phyloP scores from a whole-genome alignment of 1,140 invertebrate species.

The Xylocopa sonorina region DNA sequence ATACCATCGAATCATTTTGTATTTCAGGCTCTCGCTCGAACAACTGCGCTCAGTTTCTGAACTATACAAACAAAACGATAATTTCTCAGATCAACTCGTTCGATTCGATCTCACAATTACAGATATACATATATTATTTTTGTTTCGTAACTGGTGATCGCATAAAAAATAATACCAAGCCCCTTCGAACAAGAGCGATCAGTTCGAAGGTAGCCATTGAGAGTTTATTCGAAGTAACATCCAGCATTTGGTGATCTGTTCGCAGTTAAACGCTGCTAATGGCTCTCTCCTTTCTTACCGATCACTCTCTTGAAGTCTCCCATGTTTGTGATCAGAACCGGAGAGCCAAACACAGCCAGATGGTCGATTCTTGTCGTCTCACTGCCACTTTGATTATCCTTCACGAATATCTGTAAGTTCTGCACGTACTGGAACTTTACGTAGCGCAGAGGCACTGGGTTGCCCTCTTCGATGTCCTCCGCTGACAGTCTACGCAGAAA shows the following conservation, averaged over 20 bases:
- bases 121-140: no score
- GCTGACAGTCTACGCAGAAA: conserved; percentile 85
- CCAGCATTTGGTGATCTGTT: no score
- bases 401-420: conserved; percentile 97
- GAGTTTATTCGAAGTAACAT: conserved; percentile 34
- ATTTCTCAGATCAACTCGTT: no score
- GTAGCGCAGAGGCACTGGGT: conserved; percentile 92
- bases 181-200: no score
- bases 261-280: no score
- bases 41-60: no score
- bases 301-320: conserved; percentile 95
- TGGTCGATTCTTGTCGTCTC: conserved; percentile 95
- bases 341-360: conserved; percentile 92
- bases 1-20: neutral
- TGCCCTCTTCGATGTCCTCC: conserved; percentile 91
- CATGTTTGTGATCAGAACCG: conserved; percentile 96
- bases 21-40: neutral
- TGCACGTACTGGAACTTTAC: conserved; percentile 99
- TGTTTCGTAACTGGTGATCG: no score
- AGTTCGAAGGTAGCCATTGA: neutral
- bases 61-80: no score
- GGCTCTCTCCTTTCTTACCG: conserved; percentile 96
- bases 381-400: conserved; percentile 93
- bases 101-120: no score
- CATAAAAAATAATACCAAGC: no score